phyloP scores from a whole-genome alignment of 2,888 invertebrate species.

The Odontocerum albicorne region DNA sequence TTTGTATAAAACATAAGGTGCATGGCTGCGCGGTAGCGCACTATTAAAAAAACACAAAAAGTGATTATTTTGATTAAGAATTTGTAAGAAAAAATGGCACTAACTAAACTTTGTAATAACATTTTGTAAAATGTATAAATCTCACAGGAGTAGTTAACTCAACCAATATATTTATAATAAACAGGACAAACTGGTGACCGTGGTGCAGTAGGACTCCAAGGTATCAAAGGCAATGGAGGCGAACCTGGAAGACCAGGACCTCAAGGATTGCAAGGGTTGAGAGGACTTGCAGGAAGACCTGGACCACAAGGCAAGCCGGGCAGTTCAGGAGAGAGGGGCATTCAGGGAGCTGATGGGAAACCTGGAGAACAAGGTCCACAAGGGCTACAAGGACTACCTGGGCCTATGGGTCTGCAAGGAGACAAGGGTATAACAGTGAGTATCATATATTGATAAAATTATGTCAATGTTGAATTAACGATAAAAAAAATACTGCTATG shows the following conservation, averaged over 20 bases:
- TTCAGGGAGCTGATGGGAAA: constrained; percentile 82
- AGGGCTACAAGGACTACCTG: constrained; percentile 79
- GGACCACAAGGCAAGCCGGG: constrained; percentile 73
- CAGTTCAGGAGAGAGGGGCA: constrained; percentile 70
- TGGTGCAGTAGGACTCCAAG: constrained; percentile 51
- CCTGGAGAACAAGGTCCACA: constrained; percentile 80
- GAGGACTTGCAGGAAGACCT: constrained; percentile 68
- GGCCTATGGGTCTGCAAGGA: constrained; percentile 75
- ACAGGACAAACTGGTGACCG: constrained; percentile 73
- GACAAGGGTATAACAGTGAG: constrained; percentile 72
- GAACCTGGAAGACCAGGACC: constrained; percentile 68
- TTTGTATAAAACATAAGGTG: no score
- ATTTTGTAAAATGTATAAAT: no score
- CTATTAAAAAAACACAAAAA: no score
- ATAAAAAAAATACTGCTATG: no score
- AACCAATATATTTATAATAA: no score
- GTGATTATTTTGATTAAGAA: no score
- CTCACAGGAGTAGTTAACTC: no score
- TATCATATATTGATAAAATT: no score
- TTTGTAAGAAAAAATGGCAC: no score
- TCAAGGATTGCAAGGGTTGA: constrained; percentile 64
- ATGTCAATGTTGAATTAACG: no score
- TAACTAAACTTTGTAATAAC: no score
- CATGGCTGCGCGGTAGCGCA: no score
- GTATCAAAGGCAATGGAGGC: constrained; percentile 61